phyloP scores from a whole-genome alignment of 2,888 invertebrate genomes.

The Agrotis puta region DNA sequence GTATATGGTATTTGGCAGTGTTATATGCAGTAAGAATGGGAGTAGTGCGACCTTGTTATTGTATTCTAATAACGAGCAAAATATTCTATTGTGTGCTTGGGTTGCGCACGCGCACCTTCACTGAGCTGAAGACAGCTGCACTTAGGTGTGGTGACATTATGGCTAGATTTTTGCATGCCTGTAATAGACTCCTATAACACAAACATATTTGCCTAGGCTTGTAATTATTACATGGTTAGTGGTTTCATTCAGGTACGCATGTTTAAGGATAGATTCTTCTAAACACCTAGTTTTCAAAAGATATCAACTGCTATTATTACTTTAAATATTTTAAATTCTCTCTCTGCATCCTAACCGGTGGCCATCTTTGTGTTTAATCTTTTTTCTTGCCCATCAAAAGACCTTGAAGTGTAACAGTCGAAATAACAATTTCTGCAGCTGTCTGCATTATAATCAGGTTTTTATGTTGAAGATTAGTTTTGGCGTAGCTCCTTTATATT shows the following conservation, averaged over 20 bases:
- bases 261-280: no score
- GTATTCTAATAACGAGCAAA: constrained; percentile 83
- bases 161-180: constrained; percentile 40
- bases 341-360: not conserved
- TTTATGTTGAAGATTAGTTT: constrained; percentile 54
- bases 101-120: constrained; percentile 72
- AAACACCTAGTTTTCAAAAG: not conserved
- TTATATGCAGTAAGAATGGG: constrained; percentile 73
- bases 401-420: constrained; percentile 50
- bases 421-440: constrained; percentile 62
- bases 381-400: constrained; percentile 32
- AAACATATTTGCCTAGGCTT: not conserved
- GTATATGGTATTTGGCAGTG: constrained; percentile 51
- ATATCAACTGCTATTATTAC: not conserved
- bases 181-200: constrained; percentile 1
- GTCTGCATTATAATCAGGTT: constrained; percentile 56
- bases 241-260: not conserved
- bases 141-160: constrained; percentile 52
- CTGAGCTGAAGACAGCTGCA: constrained; percentile 57
- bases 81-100: constrained; percentile 80
- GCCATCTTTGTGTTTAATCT: constrained; percentile 29
- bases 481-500: constrained; percentile 32
- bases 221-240: constrained; percentile 3
- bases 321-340: constrained; percentile 21
- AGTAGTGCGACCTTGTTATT: constrained; percentile 81